Conservation (phyloP, 2,888 invertebrate species). For the Alsophila aescularia region DNA sequence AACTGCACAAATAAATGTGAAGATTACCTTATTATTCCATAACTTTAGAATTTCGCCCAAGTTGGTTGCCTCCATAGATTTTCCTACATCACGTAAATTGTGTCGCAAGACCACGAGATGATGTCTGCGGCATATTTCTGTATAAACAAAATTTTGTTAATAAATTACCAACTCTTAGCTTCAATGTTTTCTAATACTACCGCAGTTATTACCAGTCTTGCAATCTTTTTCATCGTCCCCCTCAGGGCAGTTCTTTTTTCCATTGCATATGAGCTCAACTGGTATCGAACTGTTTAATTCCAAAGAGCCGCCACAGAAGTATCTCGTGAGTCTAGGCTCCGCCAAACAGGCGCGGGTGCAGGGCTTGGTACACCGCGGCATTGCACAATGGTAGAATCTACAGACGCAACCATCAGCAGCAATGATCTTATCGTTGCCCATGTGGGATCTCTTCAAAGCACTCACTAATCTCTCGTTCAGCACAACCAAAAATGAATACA, state of each 20-base stretch:
- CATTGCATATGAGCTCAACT: slow-evolving; percentile 60
- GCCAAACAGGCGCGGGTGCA: slow-evolving; percentile 60
- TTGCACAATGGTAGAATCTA: slow-evolving; percentile 51
- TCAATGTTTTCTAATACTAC: not conserved
- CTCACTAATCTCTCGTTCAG: slow-evolving; percentile 56
- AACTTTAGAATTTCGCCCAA: slow-evolving; percentile 53
- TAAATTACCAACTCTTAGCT: not conserved
- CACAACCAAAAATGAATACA: slow-evolving; percentile 50
- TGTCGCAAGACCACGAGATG: slow-evolving; percentile 57
- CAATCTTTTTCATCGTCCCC: slow-evolving; percentile 67
- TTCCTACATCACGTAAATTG: slow-evolving; percentile 48
- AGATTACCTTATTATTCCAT: slow-evolving; percentile 62
- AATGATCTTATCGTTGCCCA: slow-evolving; percentile 60
- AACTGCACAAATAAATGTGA: not conserved
- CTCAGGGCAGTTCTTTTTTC: slow-evolving; percentile 56
- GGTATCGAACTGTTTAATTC: slow-evolving; percentile 44
- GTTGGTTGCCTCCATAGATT: slow-evolving; percentile 46
- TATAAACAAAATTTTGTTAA: slow-evolving; percentile 21
- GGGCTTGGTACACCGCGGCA: slow-evolving; percentile 50
- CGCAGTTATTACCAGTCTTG: slow-evolving; percentile 48
- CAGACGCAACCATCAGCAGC: slow-evolving; percentile 58
- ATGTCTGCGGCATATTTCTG: slow-evolving; percentile 64
- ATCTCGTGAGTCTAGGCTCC: slow-evolving; percentile 55
- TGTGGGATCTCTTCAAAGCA: slow-evolving; percentile 62
- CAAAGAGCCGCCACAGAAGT: slow-evolving; percentile 45